Evolutionary conservation across 2,113 vertebrate genomes (phyloP), one percentile per base, ranked within the genome.

Genomic region (Hippocampus guttulatus): DNA sequence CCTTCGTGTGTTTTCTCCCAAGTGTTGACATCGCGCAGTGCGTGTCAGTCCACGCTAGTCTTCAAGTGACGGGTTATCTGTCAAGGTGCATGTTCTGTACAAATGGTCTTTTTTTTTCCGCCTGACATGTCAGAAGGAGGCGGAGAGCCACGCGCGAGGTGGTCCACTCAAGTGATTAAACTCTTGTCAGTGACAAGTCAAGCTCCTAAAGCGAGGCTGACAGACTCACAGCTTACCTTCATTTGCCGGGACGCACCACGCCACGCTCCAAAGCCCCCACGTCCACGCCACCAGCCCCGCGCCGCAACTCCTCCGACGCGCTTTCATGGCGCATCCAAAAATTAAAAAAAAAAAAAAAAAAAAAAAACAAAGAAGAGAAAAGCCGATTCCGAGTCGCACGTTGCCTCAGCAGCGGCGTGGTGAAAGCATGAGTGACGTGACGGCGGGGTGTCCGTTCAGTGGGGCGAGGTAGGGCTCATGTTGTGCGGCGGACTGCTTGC

Each of bases 191-290:
- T 27, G 43, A 12, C 74, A 66, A 33, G 63, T 61, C 63, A 73
- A 73, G 25, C 20, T 23, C 40, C 8, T 51, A 5, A 18, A 6
- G 6, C 2, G 14, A 30, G 10, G 23, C 0, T 47, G 41, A 47
- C 1, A 33, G 25, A 25, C 27, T 9, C 63, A n/a, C 30, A 12
- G 40, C 55, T 85, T 87, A 90, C 88, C 88, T 90, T 90, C 85
- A 40, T 90, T 90, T 6, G 84, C 82, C n/a, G 88, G 88, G 76
- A 88, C 88, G 78, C 87, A 78, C 81, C 83, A 70, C 27, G 79
- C 75, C 77, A 82, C 38, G 57, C 81, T 86, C 84, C 84, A 90
- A 69, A 85, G 16, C 71, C 78, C 83, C 58, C 78, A 84, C 54
- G 84, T 87, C 86, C 84, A 88, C 15, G 80, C 75, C 85, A 68